Evolutionary conservation across 53 echinoderm and acorn worm species (phyloP).

Genomic region (Patiria pectinifera): DNA sequence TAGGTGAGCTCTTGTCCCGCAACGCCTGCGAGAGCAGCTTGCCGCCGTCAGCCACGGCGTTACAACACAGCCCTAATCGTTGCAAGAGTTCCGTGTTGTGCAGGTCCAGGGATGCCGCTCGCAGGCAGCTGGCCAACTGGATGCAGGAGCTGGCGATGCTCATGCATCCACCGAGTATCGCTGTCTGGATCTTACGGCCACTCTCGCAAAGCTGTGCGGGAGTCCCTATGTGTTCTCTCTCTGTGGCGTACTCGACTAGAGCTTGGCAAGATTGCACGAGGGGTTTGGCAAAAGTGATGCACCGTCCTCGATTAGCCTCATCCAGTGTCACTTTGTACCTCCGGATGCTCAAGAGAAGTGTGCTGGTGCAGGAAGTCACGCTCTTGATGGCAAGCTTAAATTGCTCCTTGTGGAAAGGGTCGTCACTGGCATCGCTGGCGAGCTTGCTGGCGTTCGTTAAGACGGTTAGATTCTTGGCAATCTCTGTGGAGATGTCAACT

Average conservation of each 20-base stretch:
- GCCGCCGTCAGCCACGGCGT: conserved; percentile 86
- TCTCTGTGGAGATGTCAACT: conserved; percentile 87
- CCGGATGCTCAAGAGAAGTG: conserved; percentile 82
- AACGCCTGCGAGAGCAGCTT: conserved; percentile 87
- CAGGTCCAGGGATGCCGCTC: conserved; percentile 77
- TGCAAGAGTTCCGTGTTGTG: conserved; percentile 76
- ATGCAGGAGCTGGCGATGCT: conserved; percentile 95
- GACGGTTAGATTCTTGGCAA: conserved; percentile 81
- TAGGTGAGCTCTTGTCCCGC: conserved; percentile 86
- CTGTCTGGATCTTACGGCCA: conserved; percentile 83
- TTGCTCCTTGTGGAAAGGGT: conserved; percentile 94
- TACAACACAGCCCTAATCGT: conserved; percentile 76
- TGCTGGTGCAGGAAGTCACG: conserved; percentile 91
- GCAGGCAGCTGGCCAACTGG: conserved; percentile 77
- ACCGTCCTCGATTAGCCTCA: conserved; percentile 80
- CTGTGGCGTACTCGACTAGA: conserved; percentile 94
- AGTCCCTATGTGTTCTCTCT: conserved; percentile 86
- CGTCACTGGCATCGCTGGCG: conserved; percentile 97
- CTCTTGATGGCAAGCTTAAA: conserved; percentile 91
- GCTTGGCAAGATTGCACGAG: conserved; percentile 95
- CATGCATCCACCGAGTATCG: conserved; percentile 94
- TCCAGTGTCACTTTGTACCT: conserved; percentile 86
- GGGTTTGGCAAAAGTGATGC: conserved; percentile 89
- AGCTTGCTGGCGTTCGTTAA: conserved; percentile 91
- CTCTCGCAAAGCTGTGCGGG: conserved; percentile 78